phyloP scores from a whole-genome alignment of 2,113 vertebrate genomes.

The Herpetotheres cachinnans region DNA sequence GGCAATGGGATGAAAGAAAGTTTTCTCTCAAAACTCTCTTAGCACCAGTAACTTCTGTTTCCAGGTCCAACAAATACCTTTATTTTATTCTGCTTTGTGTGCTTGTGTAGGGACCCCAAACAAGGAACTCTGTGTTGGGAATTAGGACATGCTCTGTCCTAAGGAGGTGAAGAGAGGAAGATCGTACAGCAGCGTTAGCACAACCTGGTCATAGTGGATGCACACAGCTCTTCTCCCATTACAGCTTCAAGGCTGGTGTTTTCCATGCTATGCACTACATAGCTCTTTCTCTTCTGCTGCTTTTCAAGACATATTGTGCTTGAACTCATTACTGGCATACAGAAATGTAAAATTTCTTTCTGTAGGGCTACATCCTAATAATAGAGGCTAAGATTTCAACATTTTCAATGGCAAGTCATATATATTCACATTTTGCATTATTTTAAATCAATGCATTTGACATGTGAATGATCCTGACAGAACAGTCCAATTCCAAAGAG shows the following conservation, averaged over 20 bases:
- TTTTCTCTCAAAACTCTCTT: neutral
- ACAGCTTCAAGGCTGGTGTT: neutral
- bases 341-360: neutral
- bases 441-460: neutral
- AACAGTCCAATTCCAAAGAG: neutral
- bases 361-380: neutral
- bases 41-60: neutral
- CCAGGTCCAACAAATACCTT: neutral
- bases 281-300: neutral
- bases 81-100: neutral
- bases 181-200: neutral
- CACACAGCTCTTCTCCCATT: neutral
- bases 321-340: neutral
- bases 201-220: neutral
- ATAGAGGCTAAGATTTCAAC: neutral
- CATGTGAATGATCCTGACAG: neutral
- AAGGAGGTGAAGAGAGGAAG: neutral
- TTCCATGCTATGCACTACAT: neutral
- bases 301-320: neutral
- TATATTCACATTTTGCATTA: neutral
- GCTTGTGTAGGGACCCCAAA: neutral
- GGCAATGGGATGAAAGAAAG: neutral
- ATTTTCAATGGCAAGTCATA: neutral
- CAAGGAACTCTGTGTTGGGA: neutral
- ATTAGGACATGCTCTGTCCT: accelerated